Evolutionary conservation across 1,140 invertebrate genomes (phyloP).

Genomic region (Drosophila auraria): DNA sequence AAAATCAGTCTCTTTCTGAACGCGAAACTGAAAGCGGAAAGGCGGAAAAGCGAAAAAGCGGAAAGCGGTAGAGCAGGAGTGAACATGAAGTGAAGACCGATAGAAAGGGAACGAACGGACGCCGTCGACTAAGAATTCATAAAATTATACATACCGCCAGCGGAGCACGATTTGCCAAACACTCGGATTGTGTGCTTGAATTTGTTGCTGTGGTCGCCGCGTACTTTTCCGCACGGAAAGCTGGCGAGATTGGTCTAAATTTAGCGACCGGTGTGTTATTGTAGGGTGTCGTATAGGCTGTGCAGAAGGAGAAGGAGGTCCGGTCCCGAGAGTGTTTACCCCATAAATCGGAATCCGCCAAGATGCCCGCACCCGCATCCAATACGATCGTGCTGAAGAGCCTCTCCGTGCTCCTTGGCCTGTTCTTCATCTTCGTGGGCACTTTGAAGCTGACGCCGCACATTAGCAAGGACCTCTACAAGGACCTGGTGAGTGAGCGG

Average conservation of each 20-base stretch:
- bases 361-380: constrained; percentile 77
- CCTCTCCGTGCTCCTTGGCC: constrained; percentile 94
- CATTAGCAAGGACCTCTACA: constrained; percentile 97
- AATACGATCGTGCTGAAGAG: constrained; percentile 93
- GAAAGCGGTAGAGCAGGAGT: constrained; percentile 7
- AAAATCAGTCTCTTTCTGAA: constrained; percentile 71
- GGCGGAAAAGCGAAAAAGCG: constrained; percentile 8
- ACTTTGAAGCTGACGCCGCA: constrained; percentile 96
- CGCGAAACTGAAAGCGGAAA: constrained; percentile 47
- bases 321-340: constrained; percentile 35
- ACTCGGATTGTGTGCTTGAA: constrained; percentile 68
- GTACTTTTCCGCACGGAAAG: constrained; percentile 61
- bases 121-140: constrained; percentile 58
- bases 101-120: constrained; percentile 23
- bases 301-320: constrained; percentile 30
- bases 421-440: constrained; percentile 98
- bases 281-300: constrained; percentile 68
- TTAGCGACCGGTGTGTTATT: constrained; percentile 75
- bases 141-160: constrained; percentile 69
- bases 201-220: constrained; percentile 52
- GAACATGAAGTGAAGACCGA: constrained; percentile 32
- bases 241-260: constrained; percentile 69
- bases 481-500: constrained; percentile 93
- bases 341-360: constrained; percentile 22
- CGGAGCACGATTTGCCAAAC: constrained; percentile 67